A percentile compares a stretch with the other conserved stretches of the same genome.
phyloP scores from a whole-genome alignment of 2,888 invertebrate genomes.

The Molanna angustata region DNA sequence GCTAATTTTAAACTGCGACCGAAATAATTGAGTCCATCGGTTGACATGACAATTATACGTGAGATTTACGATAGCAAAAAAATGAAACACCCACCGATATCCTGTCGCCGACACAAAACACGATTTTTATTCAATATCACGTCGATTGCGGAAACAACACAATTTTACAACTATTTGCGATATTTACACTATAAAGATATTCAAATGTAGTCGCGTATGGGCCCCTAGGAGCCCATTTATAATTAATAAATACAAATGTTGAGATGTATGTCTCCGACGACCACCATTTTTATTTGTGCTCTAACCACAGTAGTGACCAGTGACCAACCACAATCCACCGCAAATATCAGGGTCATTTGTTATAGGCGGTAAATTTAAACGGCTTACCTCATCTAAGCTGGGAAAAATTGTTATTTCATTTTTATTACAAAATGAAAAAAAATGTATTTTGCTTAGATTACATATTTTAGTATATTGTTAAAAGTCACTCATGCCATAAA shows the following conservation, averaged over 20 bases:
- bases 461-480: too few relatives aligned
- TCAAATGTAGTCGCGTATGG: neutral
- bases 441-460: too few relatives aligned
- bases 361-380: constrained; percentile 20
- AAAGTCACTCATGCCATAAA: too few relatives aligned
- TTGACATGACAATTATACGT: constrained; percentile 23
- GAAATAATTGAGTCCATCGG: constrained; percentile 15
- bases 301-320: too few relatives aligned
- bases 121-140: neutral
- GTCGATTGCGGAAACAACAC: too few relatives aligned
- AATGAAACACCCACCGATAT: constrained; percentile 29
- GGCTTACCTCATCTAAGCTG: too few relatives aligned
- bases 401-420: too few relatives aligned
- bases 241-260: constrained; percentile 18
- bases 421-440: too few relatives aligned
- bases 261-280: constrained; percentile 18
- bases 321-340: constrained; percentile 18
- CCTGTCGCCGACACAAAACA: constrained; percentile 28
- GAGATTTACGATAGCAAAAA: constrained; percentile 19
- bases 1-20: neutral
- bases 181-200: neutral
- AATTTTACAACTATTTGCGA: too few relatives aligned
- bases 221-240: constrained; percentile 8
- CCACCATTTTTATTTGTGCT: constrained; percentile 32
- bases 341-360: constrained; percentile 21